Evolutionary conservation across 1,140 invertebrate genomes (phyloP).

Genomic region (Cotesia vestalis): DNA sequence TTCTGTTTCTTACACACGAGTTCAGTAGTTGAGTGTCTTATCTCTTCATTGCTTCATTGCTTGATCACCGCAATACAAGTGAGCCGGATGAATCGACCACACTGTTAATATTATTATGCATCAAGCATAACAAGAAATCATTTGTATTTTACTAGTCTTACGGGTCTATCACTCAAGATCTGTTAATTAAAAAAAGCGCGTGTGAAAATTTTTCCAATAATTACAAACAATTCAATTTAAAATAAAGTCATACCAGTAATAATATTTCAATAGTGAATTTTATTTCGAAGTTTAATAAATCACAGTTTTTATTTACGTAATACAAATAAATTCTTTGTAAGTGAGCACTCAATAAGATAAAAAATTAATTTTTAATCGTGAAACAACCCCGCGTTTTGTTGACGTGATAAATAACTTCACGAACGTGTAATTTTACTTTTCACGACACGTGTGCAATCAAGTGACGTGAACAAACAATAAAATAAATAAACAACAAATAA

Average conservation of each 20-base stretch:
- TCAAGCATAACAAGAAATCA: neutral
- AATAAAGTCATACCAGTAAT: too few species aligned
- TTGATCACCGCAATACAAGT: neutral
- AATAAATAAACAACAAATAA: neutral
- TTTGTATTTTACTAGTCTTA: neutral
- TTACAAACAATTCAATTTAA: too few species aligned
- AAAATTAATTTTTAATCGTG: neutral
- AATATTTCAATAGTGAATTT: too few species aligned
- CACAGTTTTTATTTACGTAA: neutral
- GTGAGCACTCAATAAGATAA: neutral
- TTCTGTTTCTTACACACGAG: neutral
- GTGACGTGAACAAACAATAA: slow-evolving; percentile 1
- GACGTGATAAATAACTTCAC: neutral
- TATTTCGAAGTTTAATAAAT: neutral
- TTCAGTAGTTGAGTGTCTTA: neutral
- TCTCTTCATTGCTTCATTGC: neutral
- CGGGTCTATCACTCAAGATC: neutral
- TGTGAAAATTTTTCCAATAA: neutral
- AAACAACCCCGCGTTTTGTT: neutral
- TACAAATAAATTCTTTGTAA: slow-evolving; percentile 1
- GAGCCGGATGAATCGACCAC: neutral
- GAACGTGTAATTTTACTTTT: neutral
- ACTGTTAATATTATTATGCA: neutral
- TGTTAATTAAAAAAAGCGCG: neutral
- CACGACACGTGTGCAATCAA: neutral